Base-by-base conservation (phyloP, 2,797 vertebrate genomes). In the Allobates femoralis region DNA sequence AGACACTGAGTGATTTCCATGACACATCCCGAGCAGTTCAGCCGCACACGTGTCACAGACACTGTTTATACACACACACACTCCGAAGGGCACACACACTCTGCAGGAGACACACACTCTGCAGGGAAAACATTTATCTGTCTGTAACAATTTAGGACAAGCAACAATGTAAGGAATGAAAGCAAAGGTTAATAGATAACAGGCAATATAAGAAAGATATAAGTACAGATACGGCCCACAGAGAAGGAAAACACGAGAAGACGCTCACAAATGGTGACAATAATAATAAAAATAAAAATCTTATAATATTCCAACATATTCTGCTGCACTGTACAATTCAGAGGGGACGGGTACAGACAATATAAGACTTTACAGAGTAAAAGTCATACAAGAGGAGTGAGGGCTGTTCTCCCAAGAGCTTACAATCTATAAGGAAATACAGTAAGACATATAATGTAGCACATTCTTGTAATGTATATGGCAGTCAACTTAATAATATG, bases 51-150 rank as follows among this genome's bases (percentile, higher is more conserved):
- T n/a, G 69, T 46, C 21, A 15, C 18, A 14, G 15, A 5, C 66
- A 10, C 32, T 74, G 23, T n/a, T 16, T 66, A 32, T 18, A 46
- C 26, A 46, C 67, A 71, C 28, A 64, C 32, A 28, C 10, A 62
- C 10, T 26, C 58, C n/a, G 10, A 26, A n/a, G n/a, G n/a, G n/a
- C n/a, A n/a, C n/a, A n/a, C n/a, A n/a, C 64, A 32, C 3, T n/a
- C 56, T 19, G 37, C 23, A 76, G 28, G 51, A n/a, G n/a, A n/a
- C n/a, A n/a, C n/a, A 28, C 64, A 32, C 3, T n/a, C 56, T 19
- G 37, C 23, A 76, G 28, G 51, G 41, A 77, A 84, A 84, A 84
- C 28, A 77, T 32, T 77, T 84, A 51, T 77, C 34, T 66, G n/a
- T 32, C 23, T 37, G 19, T 30, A 53, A 37, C 37, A 55, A 55